Base-by-base conservation (phyloP, 2,113 vertebrate species). In the Mustelus asterias region DNA sequence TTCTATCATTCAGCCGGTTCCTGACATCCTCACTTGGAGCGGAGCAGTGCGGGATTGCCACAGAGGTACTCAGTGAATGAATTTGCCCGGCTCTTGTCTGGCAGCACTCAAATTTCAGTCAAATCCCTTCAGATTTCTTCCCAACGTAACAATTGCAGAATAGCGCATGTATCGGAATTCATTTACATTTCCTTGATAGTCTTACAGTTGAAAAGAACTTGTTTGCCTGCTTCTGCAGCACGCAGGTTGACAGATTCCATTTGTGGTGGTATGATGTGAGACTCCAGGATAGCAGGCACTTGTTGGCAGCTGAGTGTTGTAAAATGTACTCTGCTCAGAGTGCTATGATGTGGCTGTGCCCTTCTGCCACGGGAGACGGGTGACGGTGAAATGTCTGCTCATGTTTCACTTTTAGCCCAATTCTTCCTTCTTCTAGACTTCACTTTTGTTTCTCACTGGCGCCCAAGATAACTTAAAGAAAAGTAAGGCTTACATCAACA, bases 21-120 rank as follows among this genome's bases (percentile, higher is more conserved):
- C 58, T 92, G 89, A 92, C 33, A n/a, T 65, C 60, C 63, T 37
- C 20, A n/a, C 89, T 93, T 93, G 89, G 22, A 65, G 18, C 11
- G 89, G 41, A 65, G 22, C 6, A 37, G 33, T 93, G 89, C 5
- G 1, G 18, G 60, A 9, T n/a, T 65, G 33, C 60, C 33, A 9
- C 89, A 65, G 60, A 93, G 89, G 16, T 37, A 37, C 60, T 93
- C 60, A 93, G 60, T 67, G 89, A 65, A 65, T 93, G 60, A 93
- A 93, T 37, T 93, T 93, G n/a, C 89, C 60, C 60, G 37, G 89
- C 58, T 67, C 89, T 65, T 41, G 89, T 93, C 33, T 65, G 16
- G n/a, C 63, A 37, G 89, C 22, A 65, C 60, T 93, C 89, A 65
- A 65, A 93, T 37, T 67, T 44, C 60, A 93, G 33, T n/a, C 65